A percentile compares a stretch with the other conserved stretches of the same genome.
phyloP scores from a whole-genome alignment of 2,888 invertebrate species.

The Pecten maximus region DNA sequence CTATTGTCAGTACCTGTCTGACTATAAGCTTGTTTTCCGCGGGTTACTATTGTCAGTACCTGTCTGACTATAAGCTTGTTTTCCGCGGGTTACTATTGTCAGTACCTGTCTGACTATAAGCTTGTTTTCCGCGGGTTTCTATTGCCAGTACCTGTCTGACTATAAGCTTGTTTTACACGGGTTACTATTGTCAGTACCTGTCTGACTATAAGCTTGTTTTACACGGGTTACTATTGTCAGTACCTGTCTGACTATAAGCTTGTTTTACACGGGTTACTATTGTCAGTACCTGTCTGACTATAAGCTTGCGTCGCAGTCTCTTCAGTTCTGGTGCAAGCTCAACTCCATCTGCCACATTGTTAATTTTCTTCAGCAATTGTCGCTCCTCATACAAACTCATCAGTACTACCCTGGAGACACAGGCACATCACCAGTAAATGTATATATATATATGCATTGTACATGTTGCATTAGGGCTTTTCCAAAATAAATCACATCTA shows the following conservation, averaged over 20 bases:
- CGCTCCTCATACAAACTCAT: constrained; percentile 84
- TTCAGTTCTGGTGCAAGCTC: constrained; percentile 77
- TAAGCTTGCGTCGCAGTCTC: constrained; percentile 85
- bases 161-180: too few relatives aligned
- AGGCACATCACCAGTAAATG: neutral
- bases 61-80: too few relatives aligned
- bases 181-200: too few relatives aligned
- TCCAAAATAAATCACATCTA: too few relatives aligned
- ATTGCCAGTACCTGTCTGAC: too few relatives aligned
- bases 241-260: neutral
- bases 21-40: too few relatives aligned
- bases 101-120: too few relatives aligned
- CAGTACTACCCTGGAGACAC: constrained; percentile 69
- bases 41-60: too few relatives aligned
- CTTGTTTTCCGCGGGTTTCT: too few relatives aligned
- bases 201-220: neutral
- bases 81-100: too few relatives aligned
- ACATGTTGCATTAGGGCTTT: too few relatives aligned
- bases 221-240: neutral
- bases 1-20: too few relatives aligned
- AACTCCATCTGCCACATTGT: constrained; percentile 59
- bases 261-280: neutral
- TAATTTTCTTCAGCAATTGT: constrained; percentile 81
- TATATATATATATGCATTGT: neutral
- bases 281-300: constrained; percentile 61